Evolutionary conservation across 1,140 invertebrate species (phyloP).

Genomic region (Drosophila rufa): DNA sequence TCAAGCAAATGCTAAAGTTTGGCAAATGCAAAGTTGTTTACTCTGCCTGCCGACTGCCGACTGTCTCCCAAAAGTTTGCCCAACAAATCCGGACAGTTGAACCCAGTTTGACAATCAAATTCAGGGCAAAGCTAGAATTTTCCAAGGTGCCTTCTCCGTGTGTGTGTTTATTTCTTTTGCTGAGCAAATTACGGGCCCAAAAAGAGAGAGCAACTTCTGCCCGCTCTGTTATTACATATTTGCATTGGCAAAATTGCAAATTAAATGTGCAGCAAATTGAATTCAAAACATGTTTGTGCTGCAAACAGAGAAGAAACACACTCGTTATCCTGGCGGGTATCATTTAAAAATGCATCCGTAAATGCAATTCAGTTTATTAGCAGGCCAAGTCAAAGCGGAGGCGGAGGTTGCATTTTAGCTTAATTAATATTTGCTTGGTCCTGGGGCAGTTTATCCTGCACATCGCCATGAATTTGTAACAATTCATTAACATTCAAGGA

Average conservation of each 20-base stretch:
- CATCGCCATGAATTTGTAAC: conserved; percentile 66
- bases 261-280: conserved; percentile 64
- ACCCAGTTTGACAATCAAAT: conserved; percentile 54
- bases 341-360: conserved; percentile 24
- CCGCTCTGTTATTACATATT: conserved; percentile 31
- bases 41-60: conserved; percentile 18
- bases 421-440: conserved; percentile 62
- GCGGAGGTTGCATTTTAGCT: conserved; percentile 43
- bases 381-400: conserved; percentile 30
- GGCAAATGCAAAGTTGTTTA: conserved; percentile 51
- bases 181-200: conserved; percentile 44
- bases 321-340: conserved; percentile 5
- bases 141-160: conserved; percentile 26
- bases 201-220: conserved; percentile 33
- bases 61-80: conserved; percentile 34
- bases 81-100: conserved; percentile 47
- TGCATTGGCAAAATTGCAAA: conserved; percentile 43
- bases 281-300: conserved; percentile 42
- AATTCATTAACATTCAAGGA: conserved; percentile 72
- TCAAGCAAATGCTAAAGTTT: conserved; percentile 50
- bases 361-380: conserved; percentile 72
- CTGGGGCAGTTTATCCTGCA: conserved; percentile 28
- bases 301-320: conserved; percentile 26
- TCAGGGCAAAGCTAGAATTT: conserved; percentile 30
- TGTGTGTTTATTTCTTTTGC: conserved; percentile 43